Conservation (phyloP, 2,797 vertebrate genomes). For the Sphaeramia orbicularis region DNA sequence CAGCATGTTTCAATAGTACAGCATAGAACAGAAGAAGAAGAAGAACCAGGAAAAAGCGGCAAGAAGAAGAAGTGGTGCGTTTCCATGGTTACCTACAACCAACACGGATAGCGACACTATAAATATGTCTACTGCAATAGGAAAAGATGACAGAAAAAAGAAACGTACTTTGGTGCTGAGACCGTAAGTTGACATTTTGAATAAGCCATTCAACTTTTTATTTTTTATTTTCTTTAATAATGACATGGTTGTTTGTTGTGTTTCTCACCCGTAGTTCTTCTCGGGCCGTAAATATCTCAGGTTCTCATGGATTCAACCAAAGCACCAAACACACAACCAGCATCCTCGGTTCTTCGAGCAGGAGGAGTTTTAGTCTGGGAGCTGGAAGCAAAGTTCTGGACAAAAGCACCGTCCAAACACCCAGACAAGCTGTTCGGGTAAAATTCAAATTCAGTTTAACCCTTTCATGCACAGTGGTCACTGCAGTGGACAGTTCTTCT, state of each 20-base stretch:
- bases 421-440: slow-evolving; percentile 74
- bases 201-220: too few species aligned
- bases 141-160: slow-evolving; percentile 31
- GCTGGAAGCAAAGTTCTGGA: slow-evolving; percentile 73
- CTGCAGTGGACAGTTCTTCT: too few species aligned
- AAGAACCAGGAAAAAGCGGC: too few species aligned
- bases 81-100: too few species aligned
- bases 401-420: slow-evolving; percentile 46
- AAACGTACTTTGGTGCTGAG: slow-evolving; percentile 55
- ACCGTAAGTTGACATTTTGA: slow-evolving; percentile 64
- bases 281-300: slow-evolving; percentile 45
- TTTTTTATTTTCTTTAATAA: not conserved
- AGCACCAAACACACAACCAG: slow-evolving; percentile 48
- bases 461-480: too few species aligned
- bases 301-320: slow-evolving; percentile 43
- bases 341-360: slow-evolving; percentile 37
- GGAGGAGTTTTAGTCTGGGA: slow-evolving; percentile 60
- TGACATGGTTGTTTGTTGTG: not conserved
- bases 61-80: too few species aligned
- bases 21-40: too few species aligned
- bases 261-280: slow-evolving; percentile 38
- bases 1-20: too few species aligned
- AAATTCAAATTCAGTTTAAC: too few species aligned
- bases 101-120: too few species aligned
- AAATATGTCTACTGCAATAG: slow-evolving; percentile 54